These are phyloP conservation scores for Drosophila formosana DNA, from an alignment of 2,888 invertebrate species.

Conservation along the genomic window DNA sequence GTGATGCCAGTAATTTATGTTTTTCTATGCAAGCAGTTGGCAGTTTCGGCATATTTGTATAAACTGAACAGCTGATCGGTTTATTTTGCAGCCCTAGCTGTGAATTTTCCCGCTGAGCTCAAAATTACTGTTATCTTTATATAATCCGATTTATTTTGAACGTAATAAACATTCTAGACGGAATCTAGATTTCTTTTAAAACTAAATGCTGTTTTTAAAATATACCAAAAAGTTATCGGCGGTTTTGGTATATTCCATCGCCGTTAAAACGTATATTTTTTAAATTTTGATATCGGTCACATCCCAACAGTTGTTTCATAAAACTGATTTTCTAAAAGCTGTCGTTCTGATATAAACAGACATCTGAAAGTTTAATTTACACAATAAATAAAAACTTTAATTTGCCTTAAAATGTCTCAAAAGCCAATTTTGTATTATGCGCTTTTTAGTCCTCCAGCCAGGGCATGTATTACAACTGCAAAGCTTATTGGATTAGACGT, in stretches of 20 bases:
- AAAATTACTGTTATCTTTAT: no score
- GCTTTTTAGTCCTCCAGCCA: slow-evolving; percentile 85
- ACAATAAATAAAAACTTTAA: background rate
- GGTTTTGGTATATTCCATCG: no score
- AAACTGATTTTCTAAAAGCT: background rate
- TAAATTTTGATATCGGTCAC: background rate
- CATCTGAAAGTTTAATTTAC: background rate
- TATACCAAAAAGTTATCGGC: no score
- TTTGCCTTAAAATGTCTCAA: slow-evolving; percentile 30
- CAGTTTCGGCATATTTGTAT: slow-evolving; percentile 10
- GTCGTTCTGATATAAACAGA: background rate
- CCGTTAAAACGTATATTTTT: background rate
- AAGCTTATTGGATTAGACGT: slow-evolving; percentile 85
- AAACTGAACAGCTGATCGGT: background rate
- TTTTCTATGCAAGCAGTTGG: slow-evolving; percentile 30
- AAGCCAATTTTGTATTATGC: slow-evolving; percentile 84
- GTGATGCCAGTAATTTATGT: slow-evolving; percentile 30
- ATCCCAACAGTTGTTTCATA: no score
- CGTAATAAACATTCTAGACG: no score
- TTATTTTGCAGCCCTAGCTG: background rate
- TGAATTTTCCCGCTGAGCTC: background rate
- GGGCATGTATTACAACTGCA: slow-evolving; percentile 85
- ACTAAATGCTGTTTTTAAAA: no score
- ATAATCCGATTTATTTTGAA: no score
- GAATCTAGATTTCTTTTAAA: no score